Percentiles rank a stretch among this genome's conserved stretches.
Conservation (phyloP, 1,140 invertebrate species). For the Planococcus citri region DNA sequence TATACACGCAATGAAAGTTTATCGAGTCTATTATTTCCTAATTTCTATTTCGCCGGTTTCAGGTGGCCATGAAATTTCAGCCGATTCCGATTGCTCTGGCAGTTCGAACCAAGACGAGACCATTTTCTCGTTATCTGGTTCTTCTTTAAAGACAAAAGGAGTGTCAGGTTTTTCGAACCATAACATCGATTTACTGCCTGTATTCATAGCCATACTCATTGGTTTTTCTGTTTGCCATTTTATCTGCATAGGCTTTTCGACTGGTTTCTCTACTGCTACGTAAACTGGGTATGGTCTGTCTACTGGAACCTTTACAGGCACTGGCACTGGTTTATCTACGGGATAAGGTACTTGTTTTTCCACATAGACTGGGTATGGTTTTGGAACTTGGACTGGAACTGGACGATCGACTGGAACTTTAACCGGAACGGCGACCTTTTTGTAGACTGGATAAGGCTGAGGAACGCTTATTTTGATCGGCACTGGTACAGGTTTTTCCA, state of each 20-base stretch:
- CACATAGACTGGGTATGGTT: slow-evolving; percentile 49
- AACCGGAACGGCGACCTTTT: slow-evolving; percentile 52
- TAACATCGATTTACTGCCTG: neutral
- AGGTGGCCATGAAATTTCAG: neutral
- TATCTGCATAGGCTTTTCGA: neutral
- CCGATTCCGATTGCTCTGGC: neutral
- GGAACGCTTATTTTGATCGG: neutral
- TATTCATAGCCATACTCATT: neutral
- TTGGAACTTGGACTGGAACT: slow-evolving; percentile 39
- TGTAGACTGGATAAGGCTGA: slow-evolving; percentile 54
- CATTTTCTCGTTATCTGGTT: neutral
- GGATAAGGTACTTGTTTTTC: slow-evolving; percentile 49
- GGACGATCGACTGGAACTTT: slow-evolving; percentile 36
- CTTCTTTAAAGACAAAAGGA: neutral
- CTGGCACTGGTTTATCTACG: slow-evolving; percentile 28
- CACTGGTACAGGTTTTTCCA: slow-evolving; percentile 4
- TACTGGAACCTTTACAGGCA: slow-evolving; percentile 2
- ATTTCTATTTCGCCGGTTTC: neutral
- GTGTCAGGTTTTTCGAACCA: slow-evolving; percentile 1
- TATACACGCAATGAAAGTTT: no score
- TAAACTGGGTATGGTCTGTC: slow-evolving; percentile 18
- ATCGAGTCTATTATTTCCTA: neutral
- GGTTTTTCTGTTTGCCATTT: slow-evolving; percentile 8
- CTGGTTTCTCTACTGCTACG: slow-evolving; percentile 16
- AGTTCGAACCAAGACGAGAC: neutral